These are phyloP conservation scores for Scaptomyza montana DNA, from an alignment of 1,140 invertebrate genomes.

Conservation along the genomic window DNA sequence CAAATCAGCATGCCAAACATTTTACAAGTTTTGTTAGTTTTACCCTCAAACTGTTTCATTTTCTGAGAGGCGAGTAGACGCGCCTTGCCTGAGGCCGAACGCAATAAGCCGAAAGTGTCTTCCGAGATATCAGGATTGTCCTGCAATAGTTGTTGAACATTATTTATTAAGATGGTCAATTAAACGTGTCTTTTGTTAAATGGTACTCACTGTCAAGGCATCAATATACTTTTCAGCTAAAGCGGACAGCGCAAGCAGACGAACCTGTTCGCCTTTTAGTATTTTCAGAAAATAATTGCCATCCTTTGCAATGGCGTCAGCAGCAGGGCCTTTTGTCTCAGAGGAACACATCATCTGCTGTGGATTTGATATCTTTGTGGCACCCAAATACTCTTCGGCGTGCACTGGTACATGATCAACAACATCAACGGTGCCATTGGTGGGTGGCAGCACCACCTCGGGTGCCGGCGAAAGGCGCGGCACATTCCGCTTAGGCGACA, in stretches of 20 bases:
- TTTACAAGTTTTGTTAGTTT: neutral
- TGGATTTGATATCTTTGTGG: constrained; percentile 20
- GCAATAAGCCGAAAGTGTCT: constrained; percentile 91
- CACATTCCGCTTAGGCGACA: constrained; percentile 85
- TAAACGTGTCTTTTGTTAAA: neutral
- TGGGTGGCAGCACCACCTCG: constrained; percentile 19
- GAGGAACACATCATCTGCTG: neutral
- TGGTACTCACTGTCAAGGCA: constrained; percentile 84
- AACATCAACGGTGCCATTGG: constrained; percentile 34
- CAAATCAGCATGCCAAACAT: neutral
- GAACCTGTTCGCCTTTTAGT: constrained; percentile 89
- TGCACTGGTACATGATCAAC: constrained; percentile 54
- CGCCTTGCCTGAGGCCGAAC: constrained; percentile 95
- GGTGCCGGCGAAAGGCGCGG: constrained; percentile 73
- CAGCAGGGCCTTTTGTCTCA: neutral
- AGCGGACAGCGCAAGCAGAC: constrained; percentile 88
- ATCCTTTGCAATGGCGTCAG: constrained; percentile 79
- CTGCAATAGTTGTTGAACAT: constrained; percentile 32
- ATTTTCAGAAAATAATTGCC: constrained; percentile 91
- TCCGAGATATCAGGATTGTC: constrained; percentile 86
- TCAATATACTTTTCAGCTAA: constrained; percentile 88
- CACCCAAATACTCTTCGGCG: constrained; percentile 36
- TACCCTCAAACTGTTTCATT: constrained; percentile 96
- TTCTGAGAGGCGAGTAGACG: constrained; percentile 94
- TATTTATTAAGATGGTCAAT: neutral